Base-by-base conservation (phyloP, 2,113 vertebrate genomes). In the Etia nguti region DNA sequence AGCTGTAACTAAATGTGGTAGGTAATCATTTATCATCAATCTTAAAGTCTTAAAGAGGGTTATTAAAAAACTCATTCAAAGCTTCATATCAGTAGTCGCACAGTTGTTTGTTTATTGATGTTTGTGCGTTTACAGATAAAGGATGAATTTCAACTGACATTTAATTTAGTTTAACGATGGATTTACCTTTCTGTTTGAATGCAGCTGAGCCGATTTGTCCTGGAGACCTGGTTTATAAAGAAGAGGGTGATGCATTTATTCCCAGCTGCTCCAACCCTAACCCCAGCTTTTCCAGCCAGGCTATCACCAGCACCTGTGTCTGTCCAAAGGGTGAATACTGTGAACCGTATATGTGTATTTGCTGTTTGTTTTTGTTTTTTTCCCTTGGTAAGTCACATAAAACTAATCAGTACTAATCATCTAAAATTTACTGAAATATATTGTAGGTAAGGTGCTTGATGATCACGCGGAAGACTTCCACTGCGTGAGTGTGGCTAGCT, bases 181-280 rank as follows among this genome's bases (percentile, higher is more conserved):
- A 73, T 73, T 75, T 48, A 75, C 10, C 18, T 46, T 15, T 4
- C 34, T 83, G 50, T 77, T 77, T 83, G 18, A 20, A 22, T 89
- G 38, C 85, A 97, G 96, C 2, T 8, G 1, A 20, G 2, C 94
- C 90, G 0, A 8, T 0, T 1, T 97, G 96, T 85, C 91, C 92
- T 12, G 95, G 94, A 82, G 88, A 95, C 15, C 79, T 95, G 48
- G 29, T 43, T 26, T 96, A 91, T 77, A 8, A 20, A 6, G 94
- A 95, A 1, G 11, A 70, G 31, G 96, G 94, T 20, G 5, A 38
- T 1, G 82, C 96, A 26, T 95, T 93, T 68, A 68, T 91, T 20
- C 91, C 94, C 6, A 95, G 92, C 62, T 97, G 96, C 86, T 95
- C 94, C 62, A 93, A 90, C 75, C 95, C 86, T 5, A 79, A 82